Conservation (phyloP, 2,797 vertebrate species). For the Enteromius trimaculatus region DNA sequence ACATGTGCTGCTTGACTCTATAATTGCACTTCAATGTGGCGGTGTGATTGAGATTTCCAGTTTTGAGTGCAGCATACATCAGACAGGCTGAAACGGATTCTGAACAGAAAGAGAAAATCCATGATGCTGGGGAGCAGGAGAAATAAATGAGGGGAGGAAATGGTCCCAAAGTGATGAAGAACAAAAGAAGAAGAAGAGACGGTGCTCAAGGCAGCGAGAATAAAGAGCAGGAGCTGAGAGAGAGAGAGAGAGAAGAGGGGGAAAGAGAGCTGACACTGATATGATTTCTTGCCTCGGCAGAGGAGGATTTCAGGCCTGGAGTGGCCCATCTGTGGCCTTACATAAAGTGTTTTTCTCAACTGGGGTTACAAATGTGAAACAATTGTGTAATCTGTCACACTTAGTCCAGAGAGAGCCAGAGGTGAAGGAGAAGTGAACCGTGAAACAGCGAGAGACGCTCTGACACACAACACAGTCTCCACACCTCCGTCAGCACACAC, state of each 20-base stretch:
- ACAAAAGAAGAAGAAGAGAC: background rate
- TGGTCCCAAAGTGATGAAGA: background rate
- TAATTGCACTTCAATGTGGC: too few species aligned
- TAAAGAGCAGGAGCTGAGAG: constrained; percentile 16
- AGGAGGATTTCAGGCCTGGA: constrained; percentile 59
- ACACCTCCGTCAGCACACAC: background rate
- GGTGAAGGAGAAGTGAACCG: constrained; percentile 59
- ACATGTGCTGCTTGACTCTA: too few species aligned
- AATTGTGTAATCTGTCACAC: constrained; percentile 62
- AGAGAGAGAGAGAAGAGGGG: constrained; percentile 35
- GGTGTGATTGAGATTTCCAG: background rate
- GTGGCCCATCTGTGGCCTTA: constrained; percentile 71
- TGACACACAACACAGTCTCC: constrained; percentile 51
- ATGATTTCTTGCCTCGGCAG: constrained; percentile 59
- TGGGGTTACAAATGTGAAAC: constrained; percentile 64
- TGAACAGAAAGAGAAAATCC: background rate
- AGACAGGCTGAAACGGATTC: background rate
- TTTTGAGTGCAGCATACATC: background rate
- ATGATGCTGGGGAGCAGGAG: background rate
- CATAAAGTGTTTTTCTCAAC: constrained; percentile 69
- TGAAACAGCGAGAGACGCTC: constrained; percentile 56
- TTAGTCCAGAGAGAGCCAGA: constrained; percentile 54
- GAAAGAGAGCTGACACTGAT: constrained; percentile 2
- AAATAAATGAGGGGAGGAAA: background rate
- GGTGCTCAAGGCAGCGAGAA: background rate